Base-by-base conservation (phyloP, 1,140 invertebrate species). In the Bemisia tabaci region DNA sequence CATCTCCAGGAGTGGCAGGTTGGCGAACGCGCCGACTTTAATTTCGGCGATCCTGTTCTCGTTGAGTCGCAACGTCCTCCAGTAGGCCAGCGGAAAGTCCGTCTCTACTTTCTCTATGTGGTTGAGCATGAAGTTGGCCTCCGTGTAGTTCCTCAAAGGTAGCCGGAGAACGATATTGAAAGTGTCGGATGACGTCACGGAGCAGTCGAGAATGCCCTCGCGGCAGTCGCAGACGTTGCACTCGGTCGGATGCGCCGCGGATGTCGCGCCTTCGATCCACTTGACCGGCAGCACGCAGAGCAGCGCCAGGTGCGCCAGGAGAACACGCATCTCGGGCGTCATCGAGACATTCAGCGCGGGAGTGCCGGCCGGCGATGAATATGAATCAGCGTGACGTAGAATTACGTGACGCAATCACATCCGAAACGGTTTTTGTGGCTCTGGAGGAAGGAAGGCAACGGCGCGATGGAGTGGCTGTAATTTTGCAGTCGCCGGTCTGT, bases 1-100 rank as follows among this genome's bases (percentile, higher is more conserved):
- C 58, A 80, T 80, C 2, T 74, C 76, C 69, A 91, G 78, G 65
- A 82, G 77, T 59, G 80, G 80, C 11, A 90, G 73, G 68, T 85
- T 78, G 65, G 77, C 79, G 71, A 91, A 91, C 2, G 83, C 83
- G 0, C 73, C 76, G 17, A 79, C 71, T 2, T 81, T 80, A 62
- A 91, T 87, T 2, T 72, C 74, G 1, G 73, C 75, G 23, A 91
- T 87, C 2, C 74, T 71, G 71, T 84, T 84, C 33, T 78, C 67
- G 2, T 67, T 69, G 0, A 81, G 71, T 12, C 5, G 33, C 5
- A 48, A 17, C 33, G 33, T 48, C 17, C 17, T 17, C 33, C 33
- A 48, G 5, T 17, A 17, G 33, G 33, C 33, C 33, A 9, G 5
- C 33, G 33, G 33, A 48, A 48, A 48, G 5, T 48, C 33, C 5